A percentile compares a stretch with the other conserved stretches of the same genome.
phyloP scores from a whole-genome alignment of 2,113 vertebrate genomes.

The Leuciscus idus region DNA sequence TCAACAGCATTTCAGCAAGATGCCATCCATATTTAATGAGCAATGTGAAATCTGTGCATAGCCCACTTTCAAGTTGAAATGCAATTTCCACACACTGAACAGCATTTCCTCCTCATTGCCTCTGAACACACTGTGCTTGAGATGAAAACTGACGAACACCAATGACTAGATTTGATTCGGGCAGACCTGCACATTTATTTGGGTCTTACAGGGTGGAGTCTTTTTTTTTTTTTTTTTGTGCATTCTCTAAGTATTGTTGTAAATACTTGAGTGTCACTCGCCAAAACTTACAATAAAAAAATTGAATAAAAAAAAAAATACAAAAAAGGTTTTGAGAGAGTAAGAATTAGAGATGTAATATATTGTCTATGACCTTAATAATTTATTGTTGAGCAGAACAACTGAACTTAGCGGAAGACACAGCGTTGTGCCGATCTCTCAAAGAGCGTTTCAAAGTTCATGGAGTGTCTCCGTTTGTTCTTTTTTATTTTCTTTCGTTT shows the following conservation, averaged over 20 bases:
- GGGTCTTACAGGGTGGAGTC: slow-evolving; percentile 86
- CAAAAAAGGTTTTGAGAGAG: slow-evolving; percentile 67
- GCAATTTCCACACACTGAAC: slow-evolving; percentile 28
- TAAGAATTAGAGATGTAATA: slow-evolving; percentile 78
- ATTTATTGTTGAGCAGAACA: slow-evolving; percentile 88
- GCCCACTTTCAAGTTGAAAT: slow-evolving; percentile 36
- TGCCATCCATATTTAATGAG: slow-evolving; percentile 41
- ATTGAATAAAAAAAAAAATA: slow-evolving; percentile 67
- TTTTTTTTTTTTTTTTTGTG: slow-evolving; percentile 84
- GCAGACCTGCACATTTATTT: slow-evolving; percentile 40
- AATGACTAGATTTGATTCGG: slow-evolving; percentile 3
- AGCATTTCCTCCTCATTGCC: slow-evolving; percentile 13
- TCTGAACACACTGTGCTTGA: slow-evolving; percentile 13
- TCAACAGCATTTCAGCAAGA: slow-evolving; percentile 13
- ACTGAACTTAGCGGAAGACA: slow-evolving; percentile 66
- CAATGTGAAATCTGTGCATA: slow-evolving; percentile 5
- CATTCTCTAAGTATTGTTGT: slow-evolving; percentile 94
- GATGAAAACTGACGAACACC: not conserved
- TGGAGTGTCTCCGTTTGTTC: slow-evolving; percentile 37
- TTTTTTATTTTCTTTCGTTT: slow-evolving; percentile 8
- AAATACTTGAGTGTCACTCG: slow-evolving; percentile 92
- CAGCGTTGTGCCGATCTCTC: slow-evolving; percentile 81
- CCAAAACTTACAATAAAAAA: slow-evolving; percentile 78
- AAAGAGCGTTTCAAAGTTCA: slow-evolving; percentile 79
- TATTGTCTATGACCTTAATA: slow-evolving; percentile 90